Percentiles rank a stretch among this genome's conserved stretches.
These are phyloP conservation scores for Poeciliopsis occidentalis DNA, from an alignment of 2,113 vertebrate genomes.

Conservation along the genomic window DNA sequence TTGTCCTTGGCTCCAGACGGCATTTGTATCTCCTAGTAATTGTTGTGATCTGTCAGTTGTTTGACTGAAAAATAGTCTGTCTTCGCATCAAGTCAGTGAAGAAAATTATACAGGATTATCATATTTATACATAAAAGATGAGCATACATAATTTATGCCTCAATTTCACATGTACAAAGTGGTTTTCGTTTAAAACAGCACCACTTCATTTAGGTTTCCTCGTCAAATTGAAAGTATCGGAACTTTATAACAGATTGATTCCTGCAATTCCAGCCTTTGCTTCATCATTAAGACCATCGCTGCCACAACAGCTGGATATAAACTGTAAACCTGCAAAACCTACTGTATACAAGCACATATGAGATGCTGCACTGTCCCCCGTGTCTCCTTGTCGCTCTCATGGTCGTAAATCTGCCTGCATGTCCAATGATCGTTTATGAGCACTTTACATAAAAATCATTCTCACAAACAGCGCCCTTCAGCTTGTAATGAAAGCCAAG, in stretches of 20 bases:
- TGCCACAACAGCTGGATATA: slow-evolving; percentile 19
- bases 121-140: neutral
- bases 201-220: neutral
- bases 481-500: slow-evolving; percentile 68
- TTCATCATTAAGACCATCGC: slow-evolving; percentile 27
- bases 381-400: slow-evolving; percentile 62
- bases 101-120: too few species aligned
- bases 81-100: too few species aligned
- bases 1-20: too few species aligned
- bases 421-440: slow-evolving; percentile 68
- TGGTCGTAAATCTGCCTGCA: slow-evolving; percentile 68
- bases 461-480: slow-evolving; percentile 76
- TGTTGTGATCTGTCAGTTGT: too few species aligned
- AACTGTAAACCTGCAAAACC: slow-evolving; percentile 35
- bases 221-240: slow-evolving; percentile 23
- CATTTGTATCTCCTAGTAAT: too few species aligned
- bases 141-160: neutral
- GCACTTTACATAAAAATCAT: slow-evolving; percentile 75
- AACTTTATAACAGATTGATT: slow-evolving; percentile 1
- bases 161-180: slow-evolving; percentile 21
- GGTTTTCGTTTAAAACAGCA: slow-evolving; percentile 43
- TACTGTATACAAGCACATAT: slow-evolving; percentile 33
- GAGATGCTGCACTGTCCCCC: slow-evolving; percentile 62
- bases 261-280: slow-evolving; percentile 16
- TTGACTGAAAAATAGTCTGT: too few species aligned